Base-by-base conservation (phyloP, 2,888 invertebrate genomes). In the Pedicia rivosa region DNA sequence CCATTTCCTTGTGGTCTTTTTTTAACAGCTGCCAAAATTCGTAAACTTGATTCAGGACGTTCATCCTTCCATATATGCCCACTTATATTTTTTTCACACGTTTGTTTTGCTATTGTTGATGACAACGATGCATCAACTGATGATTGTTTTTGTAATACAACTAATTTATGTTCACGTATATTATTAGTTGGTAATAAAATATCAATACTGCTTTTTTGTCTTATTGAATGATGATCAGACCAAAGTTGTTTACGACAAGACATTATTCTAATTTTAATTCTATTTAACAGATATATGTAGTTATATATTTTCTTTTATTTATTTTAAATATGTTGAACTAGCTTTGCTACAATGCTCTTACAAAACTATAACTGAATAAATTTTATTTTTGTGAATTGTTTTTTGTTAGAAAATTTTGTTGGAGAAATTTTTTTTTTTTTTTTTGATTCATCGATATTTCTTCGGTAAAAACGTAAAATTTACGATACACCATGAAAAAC, bases 171-270 rank as follows among this genome's bases (percentile, higher is more conserved):
- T 17, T 13, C 25, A 17, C 13, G 12, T 9, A 16, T 28, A 30
- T 16, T 19, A 14, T 12, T 19, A 9, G 14, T 25, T 10, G 17
- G 10, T n/a, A 15, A 15, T n/a, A 17, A 17, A 16, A 26, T 17
- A 13, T 38, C 43, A 13, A 37, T 38, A 24, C 44, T 37, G 31
- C 44, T 44, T 39, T 38, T 41, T 28, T 46, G 43, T 34, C 39
- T 43, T 14, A 43, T 35, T 8, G 38, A 40, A 45, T 43, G 40
- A 33, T 44, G 40, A 22, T 34, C 36, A 24, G 39, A 24, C 39
- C 38, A 40, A 29, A 39, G 36, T 31, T 42, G 36, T 13, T 39
- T 41, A 20, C 42, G 37, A 37, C n/a, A n/a, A n/a, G n/a, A n/a
- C n/a, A n/a, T n/a, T n/a, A n/a, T n/a, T n/a, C n/a, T n/a, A n/a